phyloP scores from a whole-genome alignment of 2,797 vertebrate genomes.

The Gouania willdenowi region DNA sequence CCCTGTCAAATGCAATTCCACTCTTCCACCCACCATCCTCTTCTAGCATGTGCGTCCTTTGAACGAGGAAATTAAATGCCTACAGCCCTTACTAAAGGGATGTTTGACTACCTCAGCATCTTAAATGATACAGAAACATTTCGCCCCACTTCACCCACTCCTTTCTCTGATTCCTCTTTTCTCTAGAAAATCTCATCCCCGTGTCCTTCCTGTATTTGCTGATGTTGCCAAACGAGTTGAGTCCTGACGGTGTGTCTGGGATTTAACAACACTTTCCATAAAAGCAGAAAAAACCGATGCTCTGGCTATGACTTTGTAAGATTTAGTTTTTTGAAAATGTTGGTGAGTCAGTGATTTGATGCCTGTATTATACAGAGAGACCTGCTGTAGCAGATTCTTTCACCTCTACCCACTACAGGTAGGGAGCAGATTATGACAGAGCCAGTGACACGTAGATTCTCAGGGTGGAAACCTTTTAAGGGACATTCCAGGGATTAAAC shows the following conservation, averaged over 20 bases:
- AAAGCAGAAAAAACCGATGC: conserved; percentile 38
- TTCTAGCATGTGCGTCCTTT: too few species aligned
- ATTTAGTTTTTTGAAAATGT: conserved; percentile 57
- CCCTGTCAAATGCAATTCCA: too few species aligned
- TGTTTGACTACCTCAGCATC: conserved; percentile 59
- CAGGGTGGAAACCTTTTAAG: conserved; percentile 20
- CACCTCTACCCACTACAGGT: conserved; percentile 44
- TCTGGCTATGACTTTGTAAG: conserved; percentile 48
- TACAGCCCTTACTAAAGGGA: conserved; percentile 22
- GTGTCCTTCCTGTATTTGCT: conserved; percentile 64
- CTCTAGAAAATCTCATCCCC: conserved; percentile 48
- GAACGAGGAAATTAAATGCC: conserved; percentile 44
- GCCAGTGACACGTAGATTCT: conserved; percentile 31
- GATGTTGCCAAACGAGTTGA: conserved; percentile 63
- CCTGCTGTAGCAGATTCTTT: conserved; percentile 60
- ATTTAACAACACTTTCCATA: conserved; percentile 52
- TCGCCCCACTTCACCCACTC: conserved; percentile 7
- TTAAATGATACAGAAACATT: conserved; percentile 36
- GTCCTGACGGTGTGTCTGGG: conserved; percentile 55
- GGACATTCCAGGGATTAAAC: conserved; percentile 45
- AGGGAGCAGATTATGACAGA: conserved; percentile 44
- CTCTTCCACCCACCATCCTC: too few species aligned
- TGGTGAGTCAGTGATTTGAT: conserved; percentile 57
- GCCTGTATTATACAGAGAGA: conserved; percentile 40
- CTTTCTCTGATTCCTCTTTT: conserved; percentile 5